Evolutionary conservation across 2,113 vertebrate genomes (phyloP).

Genomic region (Myxocyprinus asiaticus): DNA sequence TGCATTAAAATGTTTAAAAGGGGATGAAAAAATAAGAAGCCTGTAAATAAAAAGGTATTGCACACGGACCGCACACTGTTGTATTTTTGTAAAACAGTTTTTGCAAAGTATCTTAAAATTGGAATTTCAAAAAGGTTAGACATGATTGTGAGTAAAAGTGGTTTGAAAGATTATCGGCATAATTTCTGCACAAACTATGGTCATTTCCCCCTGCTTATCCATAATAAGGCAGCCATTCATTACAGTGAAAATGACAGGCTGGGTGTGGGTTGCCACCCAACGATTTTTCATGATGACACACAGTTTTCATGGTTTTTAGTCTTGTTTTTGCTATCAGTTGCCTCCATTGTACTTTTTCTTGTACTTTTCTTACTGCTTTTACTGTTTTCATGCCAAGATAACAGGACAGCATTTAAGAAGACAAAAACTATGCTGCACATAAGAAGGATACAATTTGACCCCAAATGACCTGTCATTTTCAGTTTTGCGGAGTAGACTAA

Average conservation of each 20-base stretch:
- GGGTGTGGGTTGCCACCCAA: conserved; percentile 2
- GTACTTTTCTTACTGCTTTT: background rate
- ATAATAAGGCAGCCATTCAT: conserved; percentile 19
- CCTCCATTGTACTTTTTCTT: background rate
- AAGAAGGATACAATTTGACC: too few species aligned
- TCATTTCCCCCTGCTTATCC: conserved; percentile 7
- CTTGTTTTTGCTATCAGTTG: background rate
- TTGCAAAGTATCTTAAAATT: background rate
- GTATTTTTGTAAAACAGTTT: background rate
- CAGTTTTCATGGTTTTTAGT: conserved; percentile 12
- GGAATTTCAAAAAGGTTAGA: background rate
- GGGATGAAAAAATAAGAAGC: too few species aligned
- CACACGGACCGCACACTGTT: too few species aligned
- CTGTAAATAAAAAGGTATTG: too few species aligned
- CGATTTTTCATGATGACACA: conserved; percentile 28
- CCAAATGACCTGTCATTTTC: background rate
- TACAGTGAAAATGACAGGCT: conserved; percentile 24
- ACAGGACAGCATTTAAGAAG: background rate
- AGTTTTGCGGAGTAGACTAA: too few species aligned
- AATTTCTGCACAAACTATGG: background rate
- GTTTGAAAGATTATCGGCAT: background rate
- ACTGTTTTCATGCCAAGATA: background rate
- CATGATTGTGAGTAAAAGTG: background rate
- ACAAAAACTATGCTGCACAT: too few species aligned
- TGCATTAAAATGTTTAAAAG: too few species aligned